These are phyloP conservation scores for Drosophila nannoptera DNA, from an alignment of 1,140 invertebrate species.

Conservation along the genomic window DNA sequence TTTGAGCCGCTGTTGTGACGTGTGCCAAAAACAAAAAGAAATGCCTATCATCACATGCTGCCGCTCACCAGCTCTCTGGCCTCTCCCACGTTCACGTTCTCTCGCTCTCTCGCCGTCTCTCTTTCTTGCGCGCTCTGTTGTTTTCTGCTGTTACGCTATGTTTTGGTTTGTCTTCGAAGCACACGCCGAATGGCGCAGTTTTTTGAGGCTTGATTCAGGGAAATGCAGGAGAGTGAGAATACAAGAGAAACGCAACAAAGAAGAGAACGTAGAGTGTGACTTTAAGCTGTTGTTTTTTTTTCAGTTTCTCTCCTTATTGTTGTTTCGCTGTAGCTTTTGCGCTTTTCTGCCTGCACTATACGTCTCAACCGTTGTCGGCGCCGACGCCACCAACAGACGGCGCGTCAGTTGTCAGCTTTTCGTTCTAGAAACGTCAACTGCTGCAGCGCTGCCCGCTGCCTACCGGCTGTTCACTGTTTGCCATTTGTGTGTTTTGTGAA, in stretches of 20 bases:
- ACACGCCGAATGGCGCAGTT: slow-evolving; percentile 42
- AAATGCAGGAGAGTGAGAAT: slow-evolving; percentile 10
- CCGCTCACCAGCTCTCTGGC: slow-evolving; percentile 2
- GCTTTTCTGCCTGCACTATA: neutral
- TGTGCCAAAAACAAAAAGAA: slow-evolving; percentile 46
- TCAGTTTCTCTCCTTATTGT: no score
- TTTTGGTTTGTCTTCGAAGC: slow-evolving; percentile 22
- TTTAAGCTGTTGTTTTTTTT: slow-evolving; percentile 30
- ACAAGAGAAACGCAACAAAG: neutral
- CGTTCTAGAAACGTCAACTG: slow-evolving; percentile 67
- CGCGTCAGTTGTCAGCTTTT: slow-evolving; percentile 44
- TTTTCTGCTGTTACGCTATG: slow-evolving; percentile 28
- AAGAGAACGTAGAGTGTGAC: slow-evolving; percentile 1
- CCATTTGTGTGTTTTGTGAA: slow-evolving; percentile 38
- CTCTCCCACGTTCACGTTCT: slow-evolving; percentile 10
- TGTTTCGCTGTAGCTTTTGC: slow-evolving; percentile 13
- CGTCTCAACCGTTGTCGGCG: slow-evolving; percentile 9
- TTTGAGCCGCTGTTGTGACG: slow-evolving; percentile 38
- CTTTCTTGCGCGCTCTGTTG: slow-evolving; percentile 8
- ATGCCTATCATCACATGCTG: slow-evolving; percentile 45
- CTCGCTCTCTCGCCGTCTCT: neutral
- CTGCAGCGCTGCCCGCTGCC: slow-evolving; percentile 18
- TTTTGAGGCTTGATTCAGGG: slow-evolving; percentile 22
- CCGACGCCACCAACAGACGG: neutral
- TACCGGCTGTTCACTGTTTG: neutral